Percentiles rank a stretch among this genome's conserved stretches.
These are phyloP conservation scores for Salarias fasciatus DNA, from an alignment of 2,797 vertebrate genomes.

Conservation along the genomic window DNA sequence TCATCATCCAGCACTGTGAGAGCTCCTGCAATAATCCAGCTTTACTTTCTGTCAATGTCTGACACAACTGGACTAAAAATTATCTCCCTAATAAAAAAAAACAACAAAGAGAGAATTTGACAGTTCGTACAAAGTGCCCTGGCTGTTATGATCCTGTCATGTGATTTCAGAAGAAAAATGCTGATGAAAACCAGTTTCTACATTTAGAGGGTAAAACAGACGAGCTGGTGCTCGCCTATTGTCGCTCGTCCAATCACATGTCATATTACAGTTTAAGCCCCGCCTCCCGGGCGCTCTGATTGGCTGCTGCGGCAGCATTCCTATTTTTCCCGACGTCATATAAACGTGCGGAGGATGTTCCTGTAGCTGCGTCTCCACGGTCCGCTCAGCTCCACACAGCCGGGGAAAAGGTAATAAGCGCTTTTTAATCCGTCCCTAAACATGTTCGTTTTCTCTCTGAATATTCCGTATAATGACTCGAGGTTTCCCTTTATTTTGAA, in stretches of 20 bases:
- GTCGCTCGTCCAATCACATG: slow-evolving; percentile 36
- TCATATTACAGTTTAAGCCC: slow-evolving; percentile 20
- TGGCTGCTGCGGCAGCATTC: slow-evolving; percentile 44
- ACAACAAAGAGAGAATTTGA: no score
- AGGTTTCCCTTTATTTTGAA: not conserved
- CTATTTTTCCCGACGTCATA: slow-evolving; percentile 29
- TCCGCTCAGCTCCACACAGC: accelerated
- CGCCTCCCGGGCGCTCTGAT: slow-evolving; percentile 55
- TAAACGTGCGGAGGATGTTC: slow-evolving; percentile 22
- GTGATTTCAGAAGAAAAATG: no score
- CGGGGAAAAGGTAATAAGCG: slow-evolving; percentile 35
- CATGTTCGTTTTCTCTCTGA: accelerated
- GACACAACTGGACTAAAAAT: no score
- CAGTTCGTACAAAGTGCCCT: no score
- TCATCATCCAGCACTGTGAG: no score
- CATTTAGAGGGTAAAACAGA: not conserved
- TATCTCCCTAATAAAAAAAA: no score
- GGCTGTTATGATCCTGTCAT: no score
- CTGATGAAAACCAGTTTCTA: not conserved
- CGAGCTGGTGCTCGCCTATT: not conserved
- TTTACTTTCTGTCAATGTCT: no score
- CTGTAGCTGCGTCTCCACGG: accelerated
- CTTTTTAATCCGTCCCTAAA: no score
- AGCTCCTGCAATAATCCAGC: no score
- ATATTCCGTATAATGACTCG: no score